Evolutionary conservation across 2,888 invertebrate species (phyloP).

Genomic region (Ochropleura plecta): DNA sequence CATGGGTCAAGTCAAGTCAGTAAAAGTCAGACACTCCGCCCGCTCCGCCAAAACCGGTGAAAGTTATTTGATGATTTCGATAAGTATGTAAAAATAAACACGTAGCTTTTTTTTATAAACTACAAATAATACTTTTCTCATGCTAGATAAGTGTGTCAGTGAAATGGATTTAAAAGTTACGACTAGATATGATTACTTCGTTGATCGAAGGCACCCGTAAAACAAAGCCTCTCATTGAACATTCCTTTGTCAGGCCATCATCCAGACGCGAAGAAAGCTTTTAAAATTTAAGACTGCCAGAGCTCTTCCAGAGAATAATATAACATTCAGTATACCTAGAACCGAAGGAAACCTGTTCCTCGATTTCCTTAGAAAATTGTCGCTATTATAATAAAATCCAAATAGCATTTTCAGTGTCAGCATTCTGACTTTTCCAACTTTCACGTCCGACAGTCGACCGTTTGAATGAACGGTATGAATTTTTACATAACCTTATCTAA

Average conservation of each 20-base stretch:
- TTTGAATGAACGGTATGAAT: constrained; percentile 31
- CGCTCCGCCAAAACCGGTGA: too few species aligned
- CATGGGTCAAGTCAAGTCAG: too few species aligned
- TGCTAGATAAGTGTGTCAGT: neutral
- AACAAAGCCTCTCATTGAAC: constrained; percentile 56
- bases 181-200: neutral
- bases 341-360: constrained; percentile 12
- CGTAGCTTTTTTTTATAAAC: too few species aligned
- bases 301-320: constrained; percentile 24
- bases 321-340: constrained; percentile 21
- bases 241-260: constrained; percentile 54
- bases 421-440: constrained; percentile 29
- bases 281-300: constrained; percentile 31
- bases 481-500: constrained; percentile 33
- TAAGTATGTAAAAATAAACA: too few species aligned
- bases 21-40: too few species aligned
- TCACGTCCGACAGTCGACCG: constrained; percentile 6
- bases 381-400: constrained; percentile 26
- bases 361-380: constrained; percentile 25
- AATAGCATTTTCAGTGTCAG: constrained; percentile 26
- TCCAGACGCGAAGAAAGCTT: constrained; percentile 49
- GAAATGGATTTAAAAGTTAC: constrained; percentile 1
- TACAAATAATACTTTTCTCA: too few species aligned
- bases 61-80: too few species aligned
- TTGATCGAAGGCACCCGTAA: neutral